Evolutionary conservation across 2,113 vertebrate species (phyloP).

Genomic region (Psammodynastes pulverulentus): DNA sequence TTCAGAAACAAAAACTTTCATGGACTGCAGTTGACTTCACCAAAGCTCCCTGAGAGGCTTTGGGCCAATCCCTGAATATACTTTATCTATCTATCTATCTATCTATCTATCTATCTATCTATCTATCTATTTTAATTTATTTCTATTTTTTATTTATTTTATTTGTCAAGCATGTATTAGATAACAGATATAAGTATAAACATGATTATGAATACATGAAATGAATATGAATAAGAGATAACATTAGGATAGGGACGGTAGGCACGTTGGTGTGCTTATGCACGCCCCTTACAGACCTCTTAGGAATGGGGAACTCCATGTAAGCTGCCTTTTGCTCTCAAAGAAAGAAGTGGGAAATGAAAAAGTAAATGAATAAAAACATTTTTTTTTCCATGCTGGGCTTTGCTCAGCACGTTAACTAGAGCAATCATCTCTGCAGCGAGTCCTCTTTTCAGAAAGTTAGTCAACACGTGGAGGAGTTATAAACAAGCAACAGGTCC

Average conservation of each 20-base stretch:
- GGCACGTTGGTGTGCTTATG: no score
- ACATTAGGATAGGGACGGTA: no score
- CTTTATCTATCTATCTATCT: no score
- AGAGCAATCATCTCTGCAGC: background rate
- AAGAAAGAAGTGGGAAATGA: background rate
- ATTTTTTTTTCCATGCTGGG: background rate
- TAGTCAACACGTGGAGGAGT: background rate
- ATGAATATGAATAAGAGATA: no score
- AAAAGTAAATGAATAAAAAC: background rate
- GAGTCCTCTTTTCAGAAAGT: background rate
- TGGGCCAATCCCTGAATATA: background rate
- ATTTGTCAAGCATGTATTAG: no score
- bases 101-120: no score
- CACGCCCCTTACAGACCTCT: no score
- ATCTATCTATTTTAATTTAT: no score
- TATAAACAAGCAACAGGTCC: background rate
- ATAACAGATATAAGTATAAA: no score
- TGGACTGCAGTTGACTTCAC: background rate
- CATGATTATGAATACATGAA: no score
- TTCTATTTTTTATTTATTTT: no score
- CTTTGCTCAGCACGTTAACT: background rate
- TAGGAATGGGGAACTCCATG: background rate
- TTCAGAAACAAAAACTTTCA: background rate
- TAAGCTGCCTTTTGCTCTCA: background rate
- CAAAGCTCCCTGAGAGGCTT: background rate